Conservation (phyloP, 2,797 vertebrate genomes). For the Luscinia megarhynchos region DNA sequence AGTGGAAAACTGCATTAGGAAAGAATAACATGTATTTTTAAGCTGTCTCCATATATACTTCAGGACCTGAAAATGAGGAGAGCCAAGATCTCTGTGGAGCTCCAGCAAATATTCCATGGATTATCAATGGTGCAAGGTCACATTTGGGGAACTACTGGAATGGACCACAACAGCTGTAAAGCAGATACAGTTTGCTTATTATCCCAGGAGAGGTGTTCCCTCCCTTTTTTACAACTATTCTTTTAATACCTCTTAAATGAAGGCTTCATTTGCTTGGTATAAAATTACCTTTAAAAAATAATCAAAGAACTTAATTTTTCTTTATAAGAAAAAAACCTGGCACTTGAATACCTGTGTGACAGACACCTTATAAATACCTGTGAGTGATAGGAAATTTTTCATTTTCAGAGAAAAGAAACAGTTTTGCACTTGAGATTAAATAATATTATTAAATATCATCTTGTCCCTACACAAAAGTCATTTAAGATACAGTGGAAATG, state of each 20-base stretch:
- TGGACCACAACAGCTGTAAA: neutral
- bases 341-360: neutral
- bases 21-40: neutral
- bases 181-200: neutral
- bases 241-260: constrained; percentile 25
- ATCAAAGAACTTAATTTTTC: neutral
- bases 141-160: neutral
- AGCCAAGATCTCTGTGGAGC: constrained; percentile 1
- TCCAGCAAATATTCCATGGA: neutral
- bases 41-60: neutral
- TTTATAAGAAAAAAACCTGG: neutral
- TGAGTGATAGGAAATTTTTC: neutral
- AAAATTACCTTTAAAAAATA: neutral
- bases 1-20: neutral
- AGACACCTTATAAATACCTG: constrained; percentile 24
- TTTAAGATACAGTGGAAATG: neutral
- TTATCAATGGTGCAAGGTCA: neutral
- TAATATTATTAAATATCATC: neutral
- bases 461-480: neutral
- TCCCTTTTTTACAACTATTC: neutral
- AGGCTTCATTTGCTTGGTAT: constrained; percentile 10
- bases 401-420: neutral
- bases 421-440: neutral
- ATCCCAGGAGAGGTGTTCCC: constrained; percentile 9
- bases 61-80: neutral